A percentile compares a stretch with the other conserved stretches of the same genome.
These are phyloP conservation scores for Empidonax alnorum DNA, from an alignment of 2,113 vertebrate species.

Conservation along the genomic window DNA sequence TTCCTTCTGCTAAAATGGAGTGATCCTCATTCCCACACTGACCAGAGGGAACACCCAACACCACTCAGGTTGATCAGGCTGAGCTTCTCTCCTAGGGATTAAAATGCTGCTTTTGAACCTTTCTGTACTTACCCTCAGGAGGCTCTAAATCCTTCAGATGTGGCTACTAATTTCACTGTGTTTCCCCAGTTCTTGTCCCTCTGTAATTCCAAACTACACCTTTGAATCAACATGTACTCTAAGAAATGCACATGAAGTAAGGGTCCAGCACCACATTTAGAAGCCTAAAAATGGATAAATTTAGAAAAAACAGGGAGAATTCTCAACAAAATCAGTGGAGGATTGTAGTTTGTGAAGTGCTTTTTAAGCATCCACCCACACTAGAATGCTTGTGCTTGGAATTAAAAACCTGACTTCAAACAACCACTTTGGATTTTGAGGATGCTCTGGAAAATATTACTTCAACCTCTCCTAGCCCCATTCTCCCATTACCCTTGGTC, in stretches of 20 bases:
- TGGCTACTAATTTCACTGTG: neutral
- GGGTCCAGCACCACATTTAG: neutral
- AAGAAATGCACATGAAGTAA: neutral
- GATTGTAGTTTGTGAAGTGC: neutral
- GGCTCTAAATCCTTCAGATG: neutral
- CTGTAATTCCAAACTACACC: neutral
- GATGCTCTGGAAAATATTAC: neutral
- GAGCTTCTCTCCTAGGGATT: neutral
- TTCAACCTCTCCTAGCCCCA: neutral
- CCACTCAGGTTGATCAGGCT: neutral
- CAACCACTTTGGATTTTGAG: neutral
- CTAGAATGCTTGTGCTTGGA: neutral
- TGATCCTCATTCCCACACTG: neutral
- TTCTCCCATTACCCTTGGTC: neutral
- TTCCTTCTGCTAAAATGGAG: neutral
- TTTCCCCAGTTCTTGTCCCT: neutral
- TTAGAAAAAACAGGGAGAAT: neutral
- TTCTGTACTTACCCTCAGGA: neutral
- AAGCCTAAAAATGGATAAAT: neutral
- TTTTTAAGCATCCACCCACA: neutral
- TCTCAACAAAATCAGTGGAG: neutral
- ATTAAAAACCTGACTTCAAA: neutral
- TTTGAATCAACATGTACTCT: neutral
- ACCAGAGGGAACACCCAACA: neutral
- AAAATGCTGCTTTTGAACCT: neutral